Percentiles rank a stretch among this genome's conserved stretches.
Conservation (phyloP, 2,113 vertebrate species). For the Myxocyprinus asiaticus region DNA sequence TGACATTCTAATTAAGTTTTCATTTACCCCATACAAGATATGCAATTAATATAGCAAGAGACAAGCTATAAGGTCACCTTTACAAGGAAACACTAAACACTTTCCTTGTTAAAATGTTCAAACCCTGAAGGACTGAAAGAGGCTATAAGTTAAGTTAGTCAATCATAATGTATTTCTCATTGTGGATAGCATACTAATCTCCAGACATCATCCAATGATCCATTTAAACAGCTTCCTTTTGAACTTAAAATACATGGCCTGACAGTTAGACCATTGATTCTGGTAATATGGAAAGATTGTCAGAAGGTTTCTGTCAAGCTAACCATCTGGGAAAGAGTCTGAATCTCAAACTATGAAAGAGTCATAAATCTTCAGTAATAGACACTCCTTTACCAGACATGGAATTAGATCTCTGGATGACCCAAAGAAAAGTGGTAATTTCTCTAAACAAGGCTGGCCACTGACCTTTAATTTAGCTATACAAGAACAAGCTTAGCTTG, state of each 20-base stretch:
- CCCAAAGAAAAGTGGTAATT: slow-evolving; percentile 13
- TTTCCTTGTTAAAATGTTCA: neutral
- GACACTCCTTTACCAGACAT: slow-evolving; percentile 15
- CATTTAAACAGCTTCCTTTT: slow-evolving; percentile 1
- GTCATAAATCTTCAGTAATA: slow-evolving; percentile 41
- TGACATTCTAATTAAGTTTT: slow-evolving; percentile 48
- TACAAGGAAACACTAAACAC: neutral
- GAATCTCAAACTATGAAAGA: slow-evolving; percentile 16
- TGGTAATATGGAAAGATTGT: slow-evolving; percentile 7
- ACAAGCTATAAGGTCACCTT: slow-evolving; percentile 37
- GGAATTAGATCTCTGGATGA: slow-evolving; percentile 19
- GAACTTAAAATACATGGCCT: slow-evolving; percentile 9
- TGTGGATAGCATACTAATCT: neutral
- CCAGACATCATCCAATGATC: slow-evolving; percentile 1
- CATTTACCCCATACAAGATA: slow-evolving; percentile 32
- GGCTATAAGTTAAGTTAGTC: too few species aligned
- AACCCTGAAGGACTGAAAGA: neutral
- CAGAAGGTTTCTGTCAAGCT: neutral
- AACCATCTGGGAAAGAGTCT: neutral
- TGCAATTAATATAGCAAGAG: slow-evolving; percentile 29
- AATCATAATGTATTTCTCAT: too few species aligned
- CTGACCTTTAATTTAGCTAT: slow-evolving; percentile 24
- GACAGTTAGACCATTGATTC: neutral
- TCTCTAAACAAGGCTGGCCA: slow-evolving; percentile 13
- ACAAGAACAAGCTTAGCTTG: slow-evolving; percentile 13